These are phyloP conservation scores for Nowickia ferox DNA, from an alignment of 2,888 invertebrate species.

Conservation along the genomic window DNA sequence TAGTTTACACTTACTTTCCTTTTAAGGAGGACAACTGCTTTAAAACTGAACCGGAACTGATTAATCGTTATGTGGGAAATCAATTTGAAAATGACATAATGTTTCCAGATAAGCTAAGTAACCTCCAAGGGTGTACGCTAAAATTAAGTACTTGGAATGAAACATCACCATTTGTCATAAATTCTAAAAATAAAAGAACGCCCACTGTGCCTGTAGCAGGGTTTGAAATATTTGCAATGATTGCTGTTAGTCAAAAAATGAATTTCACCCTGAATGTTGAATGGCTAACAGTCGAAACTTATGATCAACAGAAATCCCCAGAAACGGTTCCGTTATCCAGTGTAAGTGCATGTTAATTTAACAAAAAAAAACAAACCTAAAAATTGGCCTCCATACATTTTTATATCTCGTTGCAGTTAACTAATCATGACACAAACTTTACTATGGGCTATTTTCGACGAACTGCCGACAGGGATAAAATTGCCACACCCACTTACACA, in stretches of 20 bases:
- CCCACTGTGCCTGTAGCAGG: constrained; percentile 56
- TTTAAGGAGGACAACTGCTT: constrained; percentile 74
- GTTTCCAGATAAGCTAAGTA: constrained; percentile 76
- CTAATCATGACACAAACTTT: constrained; percentile 72
- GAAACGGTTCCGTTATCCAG: constrained; percentile 16
- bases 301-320: constrained; percentile 7
- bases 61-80: constrained; percentile 74
- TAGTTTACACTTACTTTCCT: constrained; percentile 78
- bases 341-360: constrained; percentile 6
- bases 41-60: constrained; percentile 63
- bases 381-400: not conserved
- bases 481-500: constrained; percentile 74
- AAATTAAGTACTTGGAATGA: constrained; percentile 64
- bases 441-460: constrained; percentile 75
- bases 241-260: constrained; percentile 72
- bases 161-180: constrained; percentile 59
- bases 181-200: constrained; percentile 5
- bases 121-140: constrained; percentile 74
- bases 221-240: constrained; percentile 74
- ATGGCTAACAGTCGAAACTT: constrained; percentile 45
- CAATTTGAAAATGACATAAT: constrained; percentile 71
- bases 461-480: constrained; percentile 51
- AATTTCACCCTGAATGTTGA: constrained; percentile 74
- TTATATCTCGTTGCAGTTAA: constrained; percentile 23
- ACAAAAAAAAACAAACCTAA: not conserved